Conservation (phyloP, 2,888 invertebrate species). For the Drosophila koepferae region DNA sequence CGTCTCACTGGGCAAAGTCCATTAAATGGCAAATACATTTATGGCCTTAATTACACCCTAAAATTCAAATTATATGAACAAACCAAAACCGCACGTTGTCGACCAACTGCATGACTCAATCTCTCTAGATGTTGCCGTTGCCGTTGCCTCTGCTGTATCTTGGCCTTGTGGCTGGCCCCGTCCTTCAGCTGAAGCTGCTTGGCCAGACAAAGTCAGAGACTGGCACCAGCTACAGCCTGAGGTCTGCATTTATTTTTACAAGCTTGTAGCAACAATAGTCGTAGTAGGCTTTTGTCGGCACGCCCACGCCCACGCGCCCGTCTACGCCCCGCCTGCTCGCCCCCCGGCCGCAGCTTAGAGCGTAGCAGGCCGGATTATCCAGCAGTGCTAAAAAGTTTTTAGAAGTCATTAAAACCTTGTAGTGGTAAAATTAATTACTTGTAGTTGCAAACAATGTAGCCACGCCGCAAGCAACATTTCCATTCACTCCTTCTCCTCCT, state of each 20-base stretch:
- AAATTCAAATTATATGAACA: slow-evolving; percentile 84
- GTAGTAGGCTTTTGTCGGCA: slow-evolving; percentile 77
- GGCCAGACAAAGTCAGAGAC: slow-evolving; percentile 46
- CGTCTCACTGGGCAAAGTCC: slow-evolving; percentile 51
- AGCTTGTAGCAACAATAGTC: slow-evolving; percentile 79
- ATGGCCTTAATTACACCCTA: slow-evolving; percentile 83
- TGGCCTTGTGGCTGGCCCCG: slow-evolving; percentile 62
- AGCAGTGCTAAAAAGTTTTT: slow-evolving; percentile 83
- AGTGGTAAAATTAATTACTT: slow-evolving; percentile 85
- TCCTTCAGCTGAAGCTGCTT: slow-evolving; percentile 31
- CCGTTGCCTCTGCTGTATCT: slow-evolving; percentile 34
- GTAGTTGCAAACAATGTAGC: slow-evolving; percentile 85
- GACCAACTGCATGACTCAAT: slow-evolving; percentile 76
- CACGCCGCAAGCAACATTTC: slow-evolving; percentile 81
- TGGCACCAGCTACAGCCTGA: slow-evolving; percentile 25
- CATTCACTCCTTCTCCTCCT: slow-evolving; percentile 51
- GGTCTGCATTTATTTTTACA: slow-evolving; percentile 78
- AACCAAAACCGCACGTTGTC: slow-evolving; percentile 78
- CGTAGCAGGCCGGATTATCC: slow-evolving; percentile 75
- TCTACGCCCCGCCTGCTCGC: not conserved
- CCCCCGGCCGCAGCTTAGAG: slow-evolving; percentile 45
- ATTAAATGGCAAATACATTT: slow-evolving; percentile 82
- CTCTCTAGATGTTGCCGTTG: slow-evolving; percentile 19
- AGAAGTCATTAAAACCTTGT: slow-evolving; percentile 85
- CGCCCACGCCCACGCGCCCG: slow-evolving; percentile 69